Evolutionary conservation across 2,797 vertebrate genomes (phyloP), one percentile per base, ranked within the genome.

Genomic region (Echeneis naucrates): DNA sequence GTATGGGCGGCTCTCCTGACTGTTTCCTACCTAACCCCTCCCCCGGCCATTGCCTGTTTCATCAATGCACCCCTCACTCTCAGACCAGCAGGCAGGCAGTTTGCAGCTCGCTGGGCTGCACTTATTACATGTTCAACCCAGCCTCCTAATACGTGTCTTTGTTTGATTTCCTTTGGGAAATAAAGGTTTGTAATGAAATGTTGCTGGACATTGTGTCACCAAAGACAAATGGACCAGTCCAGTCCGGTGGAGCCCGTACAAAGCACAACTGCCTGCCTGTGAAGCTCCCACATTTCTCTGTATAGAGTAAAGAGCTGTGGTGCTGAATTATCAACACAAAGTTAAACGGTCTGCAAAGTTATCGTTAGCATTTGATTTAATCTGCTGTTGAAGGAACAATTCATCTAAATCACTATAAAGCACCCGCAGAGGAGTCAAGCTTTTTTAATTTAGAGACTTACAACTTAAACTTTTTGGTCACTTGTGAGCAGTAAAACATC

Each of bases 1-100:
- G 97, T 98, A 99, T 85, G 96, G 92, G 89, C 65, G 71, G 72
- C 38, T 87, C 82, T 84, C 63, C 32, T 60, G 72, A 82, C 76
- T 80, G 56, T 81, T 80, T 80, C 78, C 76, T 19, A 75, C 61
- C 55, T 40, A 4, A 50, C 23, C 70, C 73, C 63, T n/a, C 37
- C 54, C n/a, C 26, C 23, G 47, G 33, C 59, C 77, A 52, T 81
- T 55, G 61, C 76, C 62, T 58, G 66, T 78, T 64, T 69, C 86
- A 85, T 88, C 86, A 71, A 61, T 85, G 64, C 80, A 27, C 51
- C 77, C 45, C 44, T 82, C 85, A 86, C 67, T 66, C 63, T 61
- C 21, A 16, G 24, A 58, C 67, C 78, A 59, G 77, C 84, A 76
- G 75, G 75, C 23, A 88, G 89, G 84, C 78, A 24, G 75, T 83